phyloP scores from a whole-genome alignment of 2,797 vertebrate species.

The Menidia menidia region DNA sequence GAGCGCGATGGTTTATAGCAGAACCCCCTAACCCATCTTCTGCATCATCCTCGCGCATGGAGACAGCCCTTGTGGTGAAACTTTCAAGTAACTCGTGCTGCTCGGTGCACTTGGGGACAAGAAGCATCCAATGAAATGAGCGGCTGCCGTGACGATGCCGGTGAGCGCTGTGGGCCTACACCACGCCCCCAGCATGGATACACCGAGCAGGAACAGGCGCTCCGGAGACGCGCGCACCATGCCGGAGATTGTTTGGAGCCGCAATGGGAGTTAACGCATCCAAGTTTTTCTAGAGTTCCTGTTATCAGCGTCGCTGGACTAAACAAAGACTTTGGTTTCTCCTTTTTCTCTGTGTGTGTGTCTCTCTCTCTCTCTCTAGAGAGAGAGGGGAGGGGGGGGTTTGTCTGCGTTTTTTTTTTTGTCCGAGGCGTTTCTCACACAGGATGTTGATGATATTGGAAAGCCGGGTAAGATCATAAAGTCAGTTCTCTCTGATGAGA shows the following conservation, averaged over 20 bases:
- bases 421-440: constrained; percentile 73
- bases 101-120: constrained; percentile 72
- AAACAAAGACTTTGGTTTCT: constrained; percentile 55
- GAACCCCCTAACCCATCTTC: too few species aligned
- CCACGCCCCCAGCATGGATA: constrained; percentile 91
- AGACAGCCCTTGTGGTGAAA: constrained; percentile 70
- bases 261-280: constrained; percentile 83
- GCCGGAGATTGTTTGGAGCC: constrained; percentile 79
- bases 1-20: neutral
- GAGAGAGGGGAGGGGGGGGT: constrained; percentile 18
- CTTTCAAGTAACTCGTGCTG: constrained; percentile 67
- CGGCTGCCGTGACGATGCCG: constrained; percentile 82
- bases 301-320: constrained; percentile 62
- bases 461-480: constrained; percentile 84
- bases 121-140: constrained; percentile 77
- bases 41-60: constrained; percentile 52
- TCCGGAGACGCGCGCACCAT: constrained; percentile 83
- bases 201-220: constrained; percentile 82
- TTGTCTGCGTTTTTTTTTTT: constrained; percentile 49
- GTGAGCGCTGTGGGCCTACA: constrained; percentile 85
- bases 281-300: constrained; percentile 80
- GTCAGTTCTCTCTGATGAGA: constrained; percentile 83
- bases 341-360: neutral
- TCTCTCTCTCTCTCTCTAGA: neutral
- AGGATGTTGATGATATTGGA: constrained; percentile 83